Base-by-base conservation (phyloP, 2,888 invertebrate genomes). In the Smittia sp. region DNA sequence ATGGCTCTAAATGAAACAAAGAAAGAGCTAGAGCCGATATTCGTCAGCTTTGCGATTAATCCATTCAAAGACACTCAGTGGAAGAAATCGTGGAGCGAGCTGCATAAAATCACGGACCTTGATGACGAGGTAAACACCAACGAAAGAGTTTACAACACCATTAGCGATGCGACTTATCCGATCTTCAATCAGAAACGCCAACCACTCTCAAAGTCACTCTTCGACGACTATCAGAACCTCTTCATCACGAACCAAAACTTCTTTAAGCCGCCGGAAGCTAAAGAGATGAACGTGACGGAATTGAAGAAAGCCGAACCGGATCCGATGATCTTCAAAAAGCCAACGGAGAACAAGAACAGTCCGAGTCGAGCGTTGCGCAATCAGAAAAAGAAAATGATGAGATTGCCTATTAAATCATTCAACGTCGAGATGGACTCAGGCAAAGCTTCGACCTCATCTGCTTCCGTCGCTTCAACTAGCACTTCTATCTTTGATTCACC, bases 81-180 rank as follows among this genome's bases (percentile, higher is more conserved):
- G 41, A 65, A 87, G 87, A 38, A 86, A 86, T 75, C 84, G 85
- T 74, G 82, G 84, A 58, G 80, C 84, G 74, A 84, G 83, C 38
- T 79, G 84, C 6, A 80, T 81, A 0, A 84, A 83, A 75, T 77
- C 46, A 58, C 11, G 3, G n/a, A 13, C 15, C 9, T n/a, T 83
- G n/a, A 79, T 75, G 76, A 77, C 66, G 79, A 75, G 62, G 70
- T 79, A n/a, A 75, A 80, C 32, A n/a, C 46, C 39, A 82, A 82
- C 74, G 83, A 81, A 63, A 82, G 83, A 41, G 85, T 85, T 74
- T 88, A 86, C 27, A 87, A 88, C 79, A 91, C 92, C 0, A 91
- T 93, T 73, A 87, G 90, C 62, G 93, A 93, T 81, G 93, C 93
- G 1, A 85, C 85, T 75, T 91, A 89, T 83, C 93, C 93, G 0